Evolutionary conservation across 2,113 vertebrate species (phyloP).

Genomic region (Phyllopteryx taeniolatus): DNA sequence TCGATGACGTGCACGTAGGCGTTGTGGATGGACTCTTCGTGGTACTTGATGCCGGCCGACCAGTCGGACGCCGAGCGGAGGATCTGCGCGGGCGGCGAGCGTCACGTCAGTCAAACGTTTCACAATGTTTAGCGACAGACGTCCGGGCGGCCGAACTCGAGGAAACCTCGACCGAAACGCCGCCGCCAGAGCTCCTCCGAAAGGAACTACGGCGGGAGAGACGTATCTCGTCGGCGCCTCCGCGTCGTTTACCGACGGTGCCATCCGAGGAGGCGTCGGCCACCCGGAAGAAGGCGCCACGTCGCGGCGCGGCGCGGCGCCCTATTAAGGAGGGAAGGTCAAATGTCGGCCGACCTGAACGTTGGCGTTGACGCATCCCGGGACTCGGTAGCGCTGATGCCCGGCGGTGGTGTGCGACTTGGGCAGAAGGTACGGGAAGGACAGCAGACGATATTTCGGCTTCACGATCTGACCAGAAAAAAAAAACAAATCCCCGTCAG

Average conservation of each 20-base stretch:
- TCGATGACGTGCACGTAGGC: constrained; percentile 83
- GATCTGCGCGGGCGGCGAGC: constrained; percentile 67
- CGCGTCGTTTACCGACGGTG: no score
- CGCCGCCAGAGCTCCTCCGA: no score
- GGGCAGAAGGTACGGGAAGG: constrained; percentile 89
- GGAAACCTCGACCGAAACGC: no score
- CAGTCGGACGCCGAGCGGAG: constrained; percentile 90
- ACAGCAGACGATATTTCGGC: constrained; percentile 86
- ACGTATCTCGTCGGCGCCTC: no score
- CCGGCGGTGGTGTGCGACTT: constrained; percentile 86
- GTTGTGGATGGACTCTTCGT: constrained; percentile 92
- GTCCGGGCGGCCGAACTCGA: no score
- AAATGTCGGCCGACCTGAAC: constrained; percentile 77
- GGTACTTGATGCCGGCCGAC: constrained; percentile 95
- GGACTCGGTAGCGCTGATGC: constrained; percentile 83
- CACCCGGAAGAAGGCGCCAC: no score
- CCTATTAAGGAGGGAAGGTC: no score
- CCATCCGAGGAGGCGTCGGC: no score
- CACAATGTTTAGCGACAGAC: no score
- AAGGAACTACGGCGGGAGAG: no score
- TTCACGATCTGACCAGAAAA: constrained; percentile 84
- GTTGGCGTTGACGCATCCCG: constrained; percentile 72
- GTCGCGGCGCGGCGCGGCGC: no score
- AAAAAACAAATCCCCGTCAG: not conserved
- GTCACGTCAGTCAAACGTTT: not conserved